Base-by-base conservation (phyloP, 2,113 vertebrate genomes). In the Vidua macroura region DNA sequence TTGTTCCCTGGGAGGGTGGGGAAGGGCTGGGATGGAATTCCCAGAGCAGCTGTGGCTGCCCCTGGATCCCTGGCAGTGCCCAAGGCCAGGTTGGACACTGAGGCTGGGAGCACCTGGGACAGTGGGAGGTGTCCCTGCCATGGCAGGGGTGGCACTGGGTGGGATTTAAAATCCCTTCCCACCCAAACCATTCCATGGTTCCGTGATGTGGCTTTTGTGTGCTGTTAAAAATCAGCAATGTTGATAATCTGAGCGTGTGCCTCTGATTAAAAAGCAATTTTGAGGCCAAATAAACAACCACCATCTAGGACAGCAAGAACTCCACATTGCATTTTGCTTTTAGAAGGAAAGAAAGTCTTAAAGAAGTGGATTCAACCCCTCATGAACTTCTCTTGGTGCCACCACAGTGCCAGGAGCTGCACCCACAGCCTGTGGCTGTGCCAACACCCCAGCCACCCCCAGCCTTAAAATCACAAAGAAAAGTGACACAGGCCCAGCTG, bases 121-220 rank as follows among this genome's bases (percentile, higher is more conserved):
- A 51, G 31, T 18, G 67, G 76, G 0, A 81, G 43, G 6, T 44
- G 68, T 73, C 68, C 59, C 67, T 80, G 66, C 66, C 31, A 21
- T 12, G 43, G 49, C 56, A 10, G 74, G 41, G 13, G 3, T 30
- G 56, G 20, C 0, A 4, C 2, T 8, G 18, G 13, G 1, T 7
- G 22, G 4, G 8, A 2, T 39, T 59, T 67, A 7, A 21, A 1
- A 0, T 21, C 59, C 33, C 3, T 46, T 21, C 19, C 60, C 6
- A n/a, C n/a, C 11, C 53, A 75, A 75, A 30, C 28, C 69, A 53
- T 14, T 10, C 39, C 39, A 10, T 4, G 19, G 30, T 5, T 68
- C 28, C 10, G 4, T 12, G 37, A 60, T 22, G 44, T 55, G 49
- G 5, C 31, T 75, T 72, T 37, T 25, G 7, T 8, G 9, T 3